phyloP scores from a whole-genome alignment of 2,113 vertebrate genomes.

The Pterocles orientalis region DNA sequence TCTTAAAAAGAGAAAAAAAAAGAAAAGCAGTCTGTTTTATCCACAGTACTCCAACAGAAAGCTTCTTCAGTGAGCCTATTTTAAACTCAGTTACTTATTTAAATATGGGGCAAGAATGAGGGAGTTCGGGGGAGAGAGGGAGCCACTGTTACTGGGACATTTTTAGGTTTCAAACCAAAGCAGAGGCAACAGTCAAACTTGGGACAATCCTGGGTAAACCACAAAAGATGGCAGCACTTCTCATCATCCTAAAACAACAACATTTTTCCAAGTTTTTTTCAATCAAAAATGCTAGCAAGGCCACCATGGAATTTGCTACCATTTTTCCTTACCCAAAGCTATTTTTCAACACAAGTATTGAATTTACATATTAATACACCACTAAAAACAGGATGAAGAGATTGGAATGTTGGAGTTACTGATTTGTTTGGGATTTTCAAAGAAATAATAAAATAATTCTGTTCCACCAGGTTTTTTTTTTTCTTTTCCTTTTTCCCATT shows the following conservation, averaged over 20 bases:
- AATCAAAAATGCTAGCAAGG: conserved; percentile 60
- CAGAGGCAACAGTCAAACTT: conserved; percentile 46
- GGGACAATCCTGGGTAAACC: conserved; percentile 65
- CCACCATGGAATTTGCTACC: conserved; percentile 70
- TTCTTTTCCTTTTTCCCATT: conserved; percentile 27
- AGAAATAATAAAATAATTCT: conserved; percentile 47
- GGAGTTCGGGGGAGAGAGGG: background rate
- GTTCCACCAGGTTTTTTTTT: background rate
- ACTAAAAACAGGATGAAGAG: conserved; percentile 65
- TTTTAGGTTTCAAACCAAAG: conserved; percentile 50
- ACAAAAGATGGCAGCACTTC: conserved; percentile 60
- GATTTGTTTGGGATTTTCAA: conserved; percentile 65
- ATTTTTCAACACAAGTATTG: conserved; percentile 67
- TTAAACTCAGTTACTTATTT: background rate
- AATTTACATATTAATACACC: conserved; percentile 61
- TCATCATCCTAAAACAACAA: conserved; percentile 61
- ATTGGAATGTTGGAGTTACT: conserved; percentile 45
- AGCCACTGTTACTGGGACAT: background rate
- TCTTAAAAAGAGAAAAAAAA: background rate
- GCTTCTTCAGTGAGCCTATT: background rate
- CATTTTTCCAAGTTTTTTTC: conserved; percentile 58
- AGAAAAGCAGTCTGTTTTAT: background rate
- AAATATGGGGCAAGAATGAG: background rate
- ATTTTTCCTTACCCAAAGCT: conserved; percentile 63
- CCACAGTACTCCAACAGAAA: background rate